Evolutionary conservation across 2,113 vertebrate genomes (phyloP).

Genomic region (Perognathus longimembris): DNA sequence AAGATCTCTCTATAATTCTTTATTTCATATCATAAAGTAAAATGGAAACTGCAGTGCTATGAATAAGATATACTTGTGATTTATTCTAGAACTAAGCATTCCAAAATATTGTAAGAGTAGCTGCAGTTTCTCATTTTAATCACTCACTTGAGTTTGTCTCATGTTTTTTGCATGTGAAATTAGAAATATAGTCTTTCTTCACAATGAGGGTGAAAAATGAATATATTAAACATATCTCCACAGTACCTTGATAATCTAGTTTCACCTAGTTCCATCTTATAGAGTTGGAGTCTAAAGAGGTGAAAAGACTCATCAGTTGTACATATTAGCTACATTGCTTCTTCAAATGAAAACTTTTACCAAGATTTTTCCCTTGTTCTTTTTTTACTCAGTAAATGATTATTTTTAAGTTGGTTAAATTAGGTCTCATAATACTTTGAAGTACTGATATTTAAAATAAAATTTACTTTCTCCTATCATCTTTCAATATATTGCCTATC

Average conservation of each 20-base stretch:
- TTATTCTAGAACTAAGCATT: neutral
- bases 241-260: neutral
- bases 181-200: constrained; percentile 43
- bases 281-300: neutral
- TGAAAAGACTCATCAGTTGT: neutral
- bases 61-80: constrained; percentile 33
- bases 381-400: neutral
- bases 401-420: neutral
- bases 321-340: neutral
- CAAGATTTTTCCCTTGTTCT: neutral
- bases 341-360: constrained; percentile 49
- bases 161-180: constrained; percentile 51
- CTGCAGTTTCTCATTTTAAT: constrained; percentile 3
- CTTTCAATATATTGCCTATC: neutral
- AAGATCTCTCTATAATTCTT: neutral
- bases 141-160: constrained; percentile 22
- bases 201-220: constrained; percentile 51
- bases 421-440: neutral
- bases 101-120: neutral
- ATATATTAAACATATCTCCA: constrained; percentile 29
- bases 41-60: neutral
- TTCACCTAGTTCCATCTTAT: constrained; percentile 1
- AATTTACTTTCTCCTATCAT: neutral
- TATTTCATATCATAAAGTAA: constrained; percentile 35
- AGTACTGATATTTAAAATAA: neutral